Evolutionary conservation across 2,797 vertebrate genomes (phyloP).

Genomic region (Mormyrus proboscirostris): DNA sequence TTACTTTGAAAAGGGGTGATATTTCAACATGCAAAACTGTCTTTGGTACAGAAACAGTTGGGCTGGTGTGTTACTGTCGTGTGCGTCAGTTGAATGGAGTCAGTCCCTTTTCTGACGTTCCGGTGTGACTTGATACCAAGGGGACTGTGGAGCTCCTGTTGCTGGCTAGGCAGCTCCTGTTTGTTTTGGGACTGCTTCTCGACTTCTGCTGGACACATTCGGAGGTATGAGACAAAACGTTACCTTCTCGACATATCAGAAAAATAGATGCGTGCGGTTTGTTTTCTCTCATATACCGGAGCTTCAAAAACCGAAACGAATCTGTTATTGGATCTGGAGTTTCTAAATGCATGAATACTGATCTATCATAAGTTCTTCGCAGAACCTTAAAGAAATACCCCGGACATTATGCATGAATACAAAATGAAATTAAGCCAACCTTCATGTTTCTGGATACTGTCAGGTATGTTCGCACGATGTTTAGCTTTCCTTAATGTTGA

Average conservation of each 20-base stretch:
- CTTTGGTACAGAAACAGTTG: not conserved
- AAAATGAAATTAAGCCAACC: not conserved
- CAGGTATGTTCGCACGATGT: not conserved
- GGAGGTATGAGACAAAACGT: not conserved
- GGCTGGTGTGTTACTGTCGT: not conserved
- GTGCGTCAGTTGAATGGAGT: not conserved
- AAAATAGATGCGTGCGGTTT: not conserved
- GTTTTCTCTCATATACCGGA: not conserved
- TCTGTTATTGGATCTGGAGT: not conserved
- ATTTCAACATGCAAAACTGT: not conserved
- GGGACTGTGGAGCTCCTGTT: not conserved
- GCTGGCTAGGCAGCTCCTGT: not conserved
- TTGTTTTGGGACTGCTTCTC: conserved; percentile 7
- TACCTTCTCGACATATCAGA: conserved; percentile 8
- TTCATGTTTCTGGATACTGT: not conserved
- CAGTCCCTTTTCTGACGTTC: not conserved
- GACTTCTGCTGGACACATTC: not conserved
- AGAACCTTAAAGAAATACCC: not conserved
- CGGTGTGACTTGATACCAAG: not conserved
- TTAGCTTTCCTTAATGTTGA: not conserved
- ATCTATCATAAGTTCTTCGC: not conserved
- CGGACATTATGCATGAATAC: not conserved
- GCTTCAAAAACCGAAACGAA: not conserved
- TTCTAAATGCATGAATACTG: not conserved
- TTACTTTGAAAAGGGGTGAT: not conserved